Conservation (phyloP, 2,797 vertebrate genomes). For the Sebastes wilsoni region DNA sequence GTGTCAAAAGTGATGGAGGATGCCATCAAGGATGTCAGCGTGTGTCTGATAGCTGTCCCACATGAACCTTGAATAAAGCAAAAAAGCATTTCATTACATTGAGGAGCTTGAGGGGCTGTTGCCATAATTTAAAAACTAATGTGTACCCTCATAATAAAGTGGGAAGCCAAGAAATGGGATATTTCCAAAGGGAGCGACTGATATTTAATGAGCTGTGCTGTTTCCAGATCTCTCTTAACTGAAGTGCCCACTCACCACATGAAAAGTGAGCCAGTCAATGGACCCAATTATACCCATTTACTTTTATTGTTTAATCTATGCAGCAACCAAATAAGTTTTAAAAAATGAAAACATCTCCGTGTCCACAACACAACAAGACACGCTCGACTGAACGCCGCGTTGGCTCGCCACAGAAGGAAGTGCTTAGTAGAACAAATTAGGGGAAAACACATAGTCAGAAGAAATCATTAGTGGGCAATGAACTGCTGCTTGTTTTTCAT, state of each 20-base stretch:
- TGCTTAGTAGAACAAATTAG: slow-evolving; percentile 16
- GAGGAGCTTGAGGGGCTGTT: neutral
- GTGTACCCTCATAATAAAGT: slow-evolving; percentile 6
- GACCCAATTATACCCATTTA: slow-evolving; percentile 18
- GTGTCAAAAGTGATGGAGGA: slow-evolving; percentile 14
- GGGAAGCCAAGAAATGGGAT: neutral
- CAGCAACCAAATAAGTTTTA: slow-evolving; percentile 3
- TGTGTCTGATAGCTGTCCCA: neutral
- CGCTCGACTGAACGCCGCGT: neutral
- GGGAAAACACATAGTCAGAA: neutral
- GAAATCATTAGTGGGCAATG: slow-evolving; percentile 15
- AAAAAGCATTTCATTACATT: neutral
- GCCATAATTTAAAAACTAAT: slow-evolving; percentile 5
- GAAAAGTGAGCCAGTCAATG: slow-evolving; percentile 8
- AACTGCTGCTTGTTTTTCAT: slow-evolving; percentile 19
- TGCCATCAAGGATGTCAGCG: neutral
- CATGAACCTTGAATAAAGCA: neutral
- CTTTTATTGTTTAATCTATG: slow-evolving; percentile 32
- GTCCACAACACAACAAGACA: neutral
- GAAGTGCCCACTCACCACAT: slow-evolving; percentile 14
- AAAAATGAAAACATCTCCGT: slow-evolving; percentile 2
- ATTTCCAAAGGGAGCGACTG: slow-evolving; percentile 21
- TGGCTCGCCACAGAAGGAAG: neutral
- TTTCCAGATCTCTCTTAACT: slow-evolving; percentile 12
- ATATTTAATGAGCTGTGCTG: slow-evolving; percentile 44